phyloP scores from a whole-genome alignment of 2,113 vertebrate species.

The Labrus mixtus region DNA sequence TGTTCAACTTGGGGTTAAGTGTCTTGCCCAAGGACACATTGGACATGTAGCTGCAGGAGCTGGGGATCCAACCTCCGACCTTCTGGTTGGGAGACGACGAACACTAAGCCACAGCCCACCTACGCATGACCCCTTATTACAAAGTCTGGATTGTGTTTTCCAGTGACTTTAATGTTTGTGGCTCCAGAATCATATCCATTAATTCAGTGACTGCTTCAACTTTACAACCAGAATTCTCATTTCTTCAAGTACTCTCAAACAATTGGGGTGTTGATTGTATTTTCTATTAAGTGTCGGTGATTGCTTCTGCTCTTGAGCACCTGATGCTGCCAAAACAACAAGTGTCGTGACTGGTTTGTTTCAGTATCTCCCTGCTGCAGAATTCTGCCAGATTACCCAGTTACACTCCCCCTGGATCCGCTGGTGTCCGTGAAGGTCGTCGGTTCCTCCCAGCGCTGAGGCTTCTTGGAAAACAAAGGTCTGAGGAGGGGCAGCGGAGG shows the following conservation, averaged over 20 bases:
- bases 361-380: neutral
- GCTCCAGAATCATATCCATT: neutral
- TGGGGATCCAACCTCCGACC: too few relatives aligned
- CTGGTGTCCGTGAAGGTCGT: slow-evolving; percentile 24
- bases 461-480: slow-evolving; percentile 27
- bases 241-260: neutral
- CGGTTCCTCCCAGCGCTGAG: slow-evolving; percentile 5
- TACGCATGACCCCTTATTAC: too few relatives aligned
- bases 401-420: slow-evolving; percentile 19
- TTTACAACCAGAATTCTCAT: neutral
- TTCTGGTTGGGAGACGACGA: too few relatives aligned
- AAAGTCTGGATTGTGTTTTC: too few relatives aligned
- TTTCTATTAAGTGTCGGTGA: neutral
- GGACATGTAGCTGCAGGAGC: too few relatives aligned
- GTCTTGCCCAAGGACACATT: too few relatives aligned
- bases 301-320: neutral
- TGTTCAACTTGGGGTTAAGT: too few relatives aligned
- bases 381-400: neutral
- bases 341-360: neutral
- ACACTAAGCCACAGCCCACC: too few relatives aligned
- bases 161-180: neutral
- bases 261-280: neutral
- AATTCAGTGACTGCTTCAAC: neutral
- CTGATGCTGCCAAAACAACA: neutral
- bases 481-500: slow-evolving; percentile 8